Evolutionary conservation across 2,797 vertebrate genomes (phyloP), one percentile per base, ranked within the genome.

Genomic region (Tokudaia muenninki): DNA sequence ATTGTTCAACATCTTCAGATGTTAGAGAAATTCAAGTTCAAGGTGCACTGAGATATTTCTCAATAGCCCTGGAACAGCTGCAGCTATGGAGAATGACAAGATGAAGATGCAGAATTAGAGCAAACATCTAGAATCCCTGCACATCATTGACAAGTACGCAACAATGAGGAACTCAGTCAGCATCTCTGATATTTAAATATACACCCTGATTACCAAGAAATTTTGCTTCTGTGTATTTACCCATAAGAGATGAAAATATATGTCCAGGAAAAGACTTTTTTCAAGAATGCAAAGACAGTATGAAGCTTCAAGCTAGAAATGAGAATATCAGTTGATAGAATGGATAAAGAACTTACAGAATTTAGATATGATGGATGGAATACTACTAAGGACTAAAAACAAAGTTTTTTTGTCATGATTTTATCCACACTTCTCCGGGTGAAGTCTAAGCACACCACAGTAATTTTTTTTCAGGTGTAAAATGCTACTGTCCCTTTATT

Each of bases 391-490:
- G 21, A 77, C n/a, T 74, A 57, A 63, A 52, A 79, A 50, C 5
- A 2, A 92, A 81, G n/a, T 74, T 34, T 50, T 50, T 41, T 59
- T 44, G 61, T 63, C 55, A 34, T 77, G 26, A 81, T n/a, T 47
- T 75, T 83, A 92, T 26, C 84, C 55, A 94, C 79, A 90, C 74
- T 34, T 61, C 31, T 78, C 67, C 70, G 34, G 61, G 52, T 19
- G 47, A 87, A 59, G 63, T 83, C 77, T 67, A 47, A 65, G 24
- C 31, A 96, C 12, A 63, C 12, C 44, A 61, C 4, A 78, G 17
- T 77, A 34, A 61, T 72, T 75, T 13, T 91, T 91, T 95, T 96
- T 83, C 19, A 89, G 92, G 44, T 93, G 1, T 24, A 87, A 94
- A 97, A 91, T 34, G 52, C 12, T 80, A 12, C 91, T 44, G 10